Evolutionary conservation across 2,113 vertebrate genomes (phyloP).

Genomic region (Myiozetetes cayanensis): DNA sequence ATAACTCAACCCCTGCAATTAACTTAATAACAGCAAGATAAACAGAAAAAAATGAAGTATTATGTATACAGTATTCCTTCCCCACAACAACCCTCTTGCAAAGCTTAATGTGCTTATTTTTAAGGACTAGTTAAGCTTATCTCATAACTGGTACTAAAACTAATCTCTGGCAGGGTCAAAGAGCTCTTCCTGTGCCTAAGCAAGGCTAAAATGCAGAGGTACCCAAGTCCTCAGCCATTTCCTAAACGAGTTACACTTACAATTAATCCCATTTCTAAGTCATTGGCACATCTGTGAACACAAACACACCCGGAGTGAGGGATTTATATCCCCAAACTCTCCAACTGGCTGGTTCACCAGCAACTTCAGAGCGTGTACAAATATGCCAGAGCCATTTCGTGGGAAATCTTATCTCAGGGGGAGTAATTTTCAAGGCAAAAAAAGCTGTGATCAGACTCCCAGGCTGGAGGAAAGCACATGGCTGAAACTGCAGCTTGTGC

Average conservation of each 20-base stretch:
- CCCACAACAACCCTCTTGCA: background rate
- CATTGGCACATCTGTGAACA: background rate
- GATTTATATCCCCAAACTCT: background rate
- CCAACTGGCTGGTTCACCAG: background rate
- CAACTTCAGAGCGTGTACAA: background rate
- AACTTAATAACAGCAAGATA: background rate
- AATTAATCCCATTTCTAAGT: background rate
- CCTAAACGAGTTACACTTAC: background rate
- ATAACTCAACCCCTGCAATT: background rate
- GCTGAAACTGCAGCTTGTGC: background rate
- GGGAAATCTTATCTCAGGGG: slow-evolving; percentile 18
- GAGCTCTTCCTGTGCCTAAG: background rate
- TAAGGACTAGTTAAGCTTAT: slow-evolving; percentile 20
- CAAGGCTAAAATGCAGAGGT: background rate
- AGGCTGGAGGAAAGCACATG: background rate
- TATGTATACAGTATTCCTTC: background rate
- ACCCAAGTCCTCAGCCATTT: background rate
- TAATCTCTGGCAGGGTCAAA: slow-evolving; percentile 26
- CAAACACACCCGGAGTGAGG: background rate
- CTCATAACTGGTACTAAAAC: background rate
- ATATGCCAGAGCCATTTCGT: background rate
- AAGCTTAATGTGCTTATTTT: background rate
- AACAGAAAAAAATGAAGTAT: background rate
- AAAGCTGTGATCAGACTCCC: background rate
- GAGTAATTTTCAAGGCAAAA: background rate